phyloP scores from a whole-genome alignment of 2,113 vertebrate species.

The Aviceda subcristata region DNA sequence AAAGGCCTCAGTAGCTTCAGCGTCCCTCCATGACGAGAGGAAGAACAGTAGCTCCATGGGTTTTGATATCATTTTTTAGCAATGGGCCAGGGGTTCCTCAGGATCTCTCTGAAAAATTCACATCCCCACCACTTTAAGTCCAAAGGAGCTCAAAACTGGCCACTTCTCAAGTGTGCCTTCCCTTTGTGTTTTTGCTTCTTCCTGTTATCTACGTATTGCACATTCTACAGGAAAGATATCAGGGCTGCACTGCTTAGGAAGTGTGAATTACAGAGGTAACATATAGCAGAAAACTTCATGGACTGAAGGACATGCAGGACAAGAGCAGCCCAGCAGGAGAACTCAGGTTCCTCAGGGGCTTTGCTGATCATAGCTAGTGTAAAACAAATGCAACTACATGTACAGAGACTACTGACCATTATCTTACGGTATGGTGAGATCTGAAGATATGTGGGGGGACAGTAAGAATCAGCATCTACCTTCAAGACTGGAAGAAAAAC shows the following conservation, averaged over 20 bases:
- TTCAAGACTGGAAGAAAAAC: neutral
- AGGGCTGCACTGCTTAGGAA: neutral
- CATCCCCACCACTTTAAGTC: neutral
- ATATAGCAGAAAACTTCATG: neutral
- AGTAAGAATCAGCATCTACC: neutral
- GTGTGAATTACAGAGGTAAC: neutral
- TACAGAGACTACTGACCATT: neutral
- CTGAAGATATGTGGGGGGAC: neutral
- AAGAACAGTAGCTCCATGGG: neutral
- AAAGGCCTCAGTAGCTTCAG: neutral
- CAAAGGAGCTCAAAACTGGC: neutral
- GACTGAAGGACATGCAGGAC: neutral
- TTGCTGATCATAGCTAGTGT: neutral
- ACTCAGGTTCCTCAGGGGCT: neutral
- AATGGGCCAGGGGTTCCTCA: accelerated
- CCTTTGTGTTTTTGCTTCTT: neutral
- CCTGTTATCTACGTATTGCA: neutral
- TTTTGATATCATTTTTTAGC: accelerated
- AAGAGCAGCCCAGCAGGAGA: neutral
- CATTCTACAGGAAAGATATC: neutral
- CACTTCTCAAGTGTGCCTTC: neutral
- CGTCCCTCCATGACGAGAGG: too few species aligned
- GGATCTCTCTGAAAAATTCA: neutral
- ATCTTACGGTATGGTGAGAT: neutral
- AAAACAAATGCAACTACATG: neutral